Percentiles rank a stretch among this genome's conserved stretches.
These are phyloP conservation scores for Conus betulinus DNA, from an alignment of 1,140 invertebrate genomes.

Conservation along the genomic window DNA sequence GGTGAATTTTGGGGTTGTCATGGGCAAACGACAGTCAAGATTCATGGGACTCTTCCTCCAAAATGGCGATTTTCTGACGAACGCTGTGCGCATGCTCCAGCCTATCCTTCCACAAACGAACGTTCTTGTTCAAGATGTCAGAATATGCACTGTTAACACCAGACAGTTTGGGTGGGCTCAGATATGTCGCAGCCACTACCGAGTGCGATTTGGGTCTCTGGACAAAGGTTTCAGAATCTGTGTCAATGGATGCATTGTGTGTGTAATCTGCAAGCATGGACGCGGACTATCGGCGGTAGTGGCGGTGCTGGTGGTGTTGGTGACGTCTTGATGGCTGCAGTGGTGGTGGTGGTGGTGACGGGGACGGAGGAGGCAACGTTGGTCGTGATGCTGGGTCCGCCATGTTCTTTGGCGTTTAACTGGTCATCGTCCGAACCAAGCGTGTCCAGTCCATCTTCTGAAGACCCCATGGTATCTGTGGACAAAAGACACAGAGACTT, in stretches of 20 bases:
- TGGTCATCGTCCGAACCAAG: slow-evolving; percentile 1
- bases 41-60: slow-evolving; percentile 19
- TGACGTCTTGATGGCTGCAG: not conserved
- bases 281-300: not conserved
- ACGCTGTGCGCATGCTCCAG: slow-evolving; percentile 3
- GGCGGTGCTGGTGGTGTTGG: not conserved
- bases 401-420: not conserved
- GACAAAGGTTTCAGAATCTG: not conserved
- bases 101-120: slow-evolving; percentile 21
- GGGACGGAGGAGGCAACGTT: not conserved
- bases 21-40: no score
- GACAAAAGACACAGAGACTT: not conserved
- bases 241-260: not conserved
- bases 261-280: not conserved
- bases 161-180: not conserved
- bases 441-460: slow-evolving; percentile 15
- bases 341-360: not conserved
- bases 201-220: slow-evolving; percentile 25
- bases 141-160: slow-evolving; percentile 21
- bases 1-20: no score
- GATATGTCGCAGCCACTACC: slow-evolving; percentile 5
- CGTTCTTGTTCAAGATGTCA: slow-evolving; percentile 28
- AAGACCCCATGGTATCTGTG: slow-evolving; percentile 19
- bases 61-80: not conserved
- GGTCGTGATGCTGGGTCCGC: not conserved